phyloP scores from a whole-genome alignment of 1,140 invertebrate genomes.

The Drosophila bipectinata region DNA sequence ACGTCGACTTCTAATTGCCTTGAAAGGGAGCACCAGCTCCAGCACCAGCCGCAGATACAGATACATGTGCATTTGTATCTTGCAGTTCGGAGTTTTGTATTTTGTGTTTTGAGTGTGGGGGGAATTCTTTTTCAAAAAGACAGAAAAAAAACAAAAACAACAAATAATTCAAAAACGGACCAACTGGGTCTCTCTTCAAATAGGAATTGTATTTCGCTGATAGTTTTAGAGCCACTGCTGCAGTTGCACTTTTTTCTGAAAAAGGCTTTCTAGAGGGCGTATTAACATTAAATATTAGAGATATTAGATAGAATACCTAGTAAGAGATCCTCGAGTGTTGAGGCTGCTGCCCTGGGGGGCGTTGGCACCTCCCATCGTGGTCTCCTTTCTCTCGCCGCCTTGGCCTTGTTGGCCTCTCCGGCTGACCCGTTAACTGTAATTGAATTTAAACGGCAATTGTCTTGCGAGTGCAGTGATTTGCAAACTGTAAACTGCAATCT shows the following conservation, averaged over 20 bases:
- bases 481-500: constrained; percentile 46
- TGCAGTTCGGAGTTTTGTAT: constrained; percentile 15
- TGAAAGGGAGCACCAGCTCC: constrained; percentile 36
- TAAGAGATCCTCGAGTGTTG: constrained; percentile 8
- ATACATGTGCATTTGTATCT: constrained; percentile 19
- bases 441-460: constrained; percentile 73
- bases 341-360: constrained; percentile 26
- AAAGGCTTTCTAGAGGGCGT: neutral
- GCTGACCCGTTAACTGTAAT: constrained; percentile 67
- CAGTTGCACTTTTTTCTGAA: neutral
- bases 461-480: constrained; percentile 53
- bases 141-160: constrained; percentile 30
- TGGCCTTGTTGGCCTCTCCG: constrained; percentile 53
- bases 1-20: constrained; percentile 57
- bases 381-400: constrained; percentile 18
- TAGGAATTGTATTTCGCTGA: constrained; percentile 55
- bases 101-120: constrained; percentile 17
- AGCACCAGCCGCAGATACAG: constrained; percentile 33
- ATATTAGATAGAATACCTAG: neutral
- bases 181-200: constrained; percentile 64
- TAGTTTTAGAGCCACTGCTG: constrained; percentile 37
- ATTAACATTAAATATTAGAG: too few species aligned
- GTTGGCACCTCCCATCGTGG: constrained; percentile 22
- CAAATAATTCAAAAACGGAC: constrained; percentile 60
- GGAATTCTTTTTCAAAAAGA: constrained; percentile 27